A percentile compares a stretch with the other conserved stretches of the same genome.
Evolutionary conservation across 2,113 vertebrate species (phyloP).

Genomic region (Oreochromis aureus): DNA sequence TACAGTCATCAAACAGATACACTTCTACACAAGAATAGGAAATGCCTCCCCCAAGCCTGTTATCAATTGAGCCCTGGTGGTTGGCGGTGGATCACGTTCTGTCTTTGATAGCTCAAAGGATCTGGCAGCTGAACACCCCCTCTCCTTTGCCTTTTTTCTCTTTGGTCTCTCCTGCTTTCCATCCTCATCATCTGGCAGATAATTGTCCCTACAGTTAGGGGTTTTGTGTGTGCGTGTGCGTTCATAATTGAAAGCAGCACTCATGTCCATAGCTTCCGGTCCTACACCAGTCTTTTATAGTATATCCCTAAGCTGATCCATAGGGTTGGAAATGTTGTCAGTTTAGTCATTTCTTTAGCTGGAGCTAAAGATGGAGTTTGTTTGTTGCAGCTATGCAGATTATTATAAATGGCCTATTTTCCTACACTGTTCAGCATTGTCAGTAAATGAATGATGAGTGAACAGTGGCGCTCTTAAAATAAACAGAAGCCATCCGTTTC

Average conservation of each 20-base stretch:
- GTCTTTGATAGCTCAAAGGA: constrained; percentile 46
- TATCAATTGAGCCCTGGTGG: constrained; percentile 45
- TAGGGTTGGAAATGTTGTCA: neutral
- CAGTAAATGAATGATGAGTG: neutral
- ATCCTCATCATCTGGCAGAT: constrained; percentile 53
- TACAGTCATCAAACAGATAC: neutral
- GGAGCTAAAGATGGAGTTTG: neutral
- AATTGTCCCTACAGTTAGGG: constrained; percentile 55
- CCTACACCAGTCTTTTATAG: neutral
- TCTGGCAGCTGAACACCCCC: constrained; percentile 36
- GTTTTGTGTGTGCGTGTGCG: neutral
- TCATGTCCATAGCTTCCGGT: constrained; percentile 35
- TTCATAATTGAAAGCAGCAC: constrained; percentile 48
- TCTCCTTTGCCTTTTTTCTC: constrained; percentile 12
- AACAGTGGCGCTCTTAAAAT: neutral
- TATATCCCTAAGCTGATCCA: neutral
- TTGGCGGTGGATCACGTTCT: constrained; percentile 37
- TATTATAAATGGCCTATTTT: neutral
- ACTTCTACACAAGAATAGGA: constrained; percentile 18
- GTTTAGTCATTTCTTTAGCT: neutral
- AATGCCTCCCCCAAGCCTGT: constrained; percentile 31
- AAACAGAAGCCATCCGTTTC: neutral
- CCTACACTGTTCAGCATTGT: neutral
- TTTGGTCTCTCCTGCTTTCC: constrained; percentile 54
- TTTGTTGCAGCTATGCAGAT: neutral